Evolutionary conservation across 2,888 invertebrate genomes (phyloP), one percentile per base, ranked within the genome.

Genomic region (Timandra comae): DNA sequence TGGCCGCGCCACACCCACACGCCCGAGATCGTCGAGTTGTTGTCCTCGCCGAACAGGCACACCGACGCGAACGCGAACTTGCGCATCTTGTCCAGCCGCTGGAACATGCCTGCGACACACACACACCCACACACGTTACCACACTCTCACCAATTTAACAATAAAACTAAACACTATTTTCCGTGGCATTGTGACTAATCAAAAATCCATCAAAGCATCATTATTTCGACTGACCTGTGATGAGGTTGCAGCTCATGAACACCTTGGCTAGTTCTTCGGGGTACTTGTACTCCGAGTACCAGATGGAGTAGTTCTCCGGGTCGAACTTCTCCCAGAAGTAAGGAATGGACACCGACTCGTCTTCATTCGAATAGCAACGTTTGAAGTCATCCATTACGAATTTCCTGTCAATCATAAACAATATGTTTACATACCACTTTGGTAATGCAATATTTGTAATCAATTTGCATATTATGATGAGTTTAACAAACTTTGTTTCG

Each of bases 261-360:
- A 94, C 91, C 80, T 95, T 94, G 46, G 92, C 88, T 11, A 99
- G 89, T 72, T 99, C 98, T 39, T 96, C 88, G 40, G 93, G 93
- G 84, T 95, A 99, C 81, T 98, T 97, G 89, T 99, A 99, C 88
- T 98, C 97, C 31, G 96, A 93, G 48, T 89, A 91, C 99, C 99
- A 99, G 78, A 99, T 96, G 41, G 98, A 98, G 77, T 97, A 98
- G 81, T 97, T 89, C 70, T 97, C 93, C 4, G 95, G 89, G 79
- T 99, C 99, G 69, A 99, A 99, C 80, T 99, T 96, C 70, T 97
- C 91, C 95, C 97, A 99, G 89, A 99, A 99, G 79, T 96, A 98
- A 0, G 98, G 97, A 68, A 99, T 91, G 35, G 99, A 98, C 66
- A 93, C 93, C 4, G 90, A 84, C 67, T 96, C 97, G 16, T 96